Evolutionary conservation across 2,888 invertebrate genomes (phyloP).

Genomic region (Cheilosia pagana): DNA sequence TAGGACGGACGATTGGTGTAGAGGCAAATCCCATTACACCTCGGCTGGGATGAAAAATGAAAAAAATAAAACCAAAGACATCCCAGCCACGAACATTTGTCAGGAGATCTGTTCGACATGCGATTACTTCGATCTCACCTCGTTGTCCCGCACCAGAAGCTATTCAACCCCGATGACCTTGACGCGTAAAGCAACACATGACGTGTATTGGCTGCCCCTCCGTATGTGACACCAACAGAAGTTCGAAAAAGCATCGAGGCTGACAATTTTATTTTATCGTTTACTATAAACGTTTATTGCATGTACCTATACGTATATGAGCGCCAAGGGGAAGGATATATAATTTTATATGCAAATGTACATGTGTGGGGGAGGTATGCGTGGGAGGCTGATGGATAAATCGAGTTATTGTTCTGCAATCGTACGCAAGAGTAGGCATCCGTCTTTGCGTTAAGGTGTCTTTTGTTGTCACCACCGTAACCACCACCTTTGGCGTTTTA

Average conservation of each 20-base stretch:
- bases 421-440: slow-evolving; percentile 55
- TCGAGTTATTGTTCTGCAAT: slow-evolving; percentile 63
- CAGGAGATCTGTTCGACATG: slow-evolving; percentile 43
- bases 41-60: not conserved
- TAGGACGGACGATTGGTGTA: slow-evolving; percentile 7
- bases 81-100: slow-evolving; percentile 37
- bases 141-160: slow-evolving; percentile 8
- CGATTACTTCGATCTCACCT: slow-evolving; percentile 54
- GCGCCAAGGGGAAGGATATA: slow-evolving; percentile 43
- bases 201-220: slow-evolving; percentile 9
- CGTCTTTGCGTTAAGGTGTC: slow-evolving; percentile 14
- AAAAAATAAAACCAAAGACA: slow-evolving; percentile 10
- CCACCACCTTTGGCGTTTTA: not conserved
- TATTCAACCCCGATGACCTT: slow-evolving; percentile 61
- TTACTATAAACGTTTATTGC: slow-evolving; percentile 72
- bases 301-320: slow-evolving; percentile 48
- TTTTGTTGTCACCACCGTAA: slow-evolving; percentile 23
- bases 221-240: slow-evolving; percentile 11
- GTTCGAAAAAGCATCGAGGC: slow-evolving; percentile 43
- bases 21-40: slow-evolving; percentile 50
- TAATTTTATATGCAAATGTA: slow-evolving; percentile 65
- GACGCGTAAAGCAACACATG: slow-evolving; percentile 26
- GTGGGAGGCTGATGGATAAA: slow-evolving; percentile 35
- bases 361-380: not conserved
- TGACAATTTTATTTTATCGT: slow-evolving; percentile 74